Evolutionary conservation across 2,888 invertebrate species (phyloP).

Genomic region (Physocephala rufipes): DNA sequence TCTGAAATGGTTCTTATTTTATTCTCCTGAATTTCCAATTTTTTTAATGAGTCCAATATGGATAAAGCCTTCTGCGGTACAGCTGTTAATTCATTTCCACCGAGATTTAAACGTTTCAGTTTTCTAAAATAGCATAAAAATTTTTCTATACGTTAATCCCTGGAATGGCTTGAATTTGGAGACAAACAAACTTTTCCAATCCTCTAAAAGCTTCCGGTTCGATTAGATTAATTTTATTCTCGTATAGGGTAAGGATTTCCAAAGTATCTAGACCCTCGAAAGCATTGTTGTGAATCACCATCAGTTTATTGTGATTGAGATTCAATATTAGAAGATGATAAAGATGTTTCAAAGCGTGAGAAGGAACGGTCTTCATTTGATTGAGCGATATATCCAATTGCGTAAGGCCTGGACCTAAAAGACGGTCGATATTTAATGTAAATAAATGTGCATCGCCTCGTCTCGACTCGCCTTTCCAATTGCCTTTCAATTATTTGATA

Average conservation of each 20-base stretch:
- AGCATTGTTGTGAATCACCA: slow-evolving; percentile 79
- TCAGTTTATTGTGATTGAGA: slow-evolving; percentile 88
- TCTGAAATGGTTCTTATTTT: slow-evolving; percentile 79
- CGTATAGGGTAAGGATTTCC: slow-evolving; percentile 87
- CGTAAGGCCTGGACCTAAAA: slow-evolving; percentile 82
- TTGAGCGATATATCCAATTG: slow-evolving; percentile 90
- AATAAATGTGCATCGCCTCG: too few relatives aligned
- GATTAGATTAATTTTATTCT: slow-evolving; percentile 81
- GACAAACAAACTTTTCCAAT: slow-evolving; percentile 75
- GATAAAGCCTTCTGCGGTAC: slow-evolving; percentile 85
- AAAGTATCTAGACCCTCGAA: slow-evolving; percentile 88
- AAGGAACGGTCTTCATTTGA: slow-evolving; percentile 81
- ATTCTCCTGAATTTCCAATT: slow-evolving; percentile 89
- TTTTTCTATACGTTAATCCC: not conserved
- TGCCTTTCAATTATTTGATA: too few relatives aligned
- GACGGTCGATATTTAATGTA: not conserved
- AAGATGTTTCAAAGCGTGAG: slow-evolving; percentile 80
- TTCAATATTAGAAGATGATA: slow-evolving; percentile 87
- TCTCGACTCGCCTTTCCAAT: too few relatives aligned
- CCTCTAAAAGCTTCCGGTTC: slow-evolving; percentile 87
- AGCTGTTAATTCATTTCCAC: slow-evolving; percentile 80
- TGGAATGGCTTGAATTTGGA: not conserved
- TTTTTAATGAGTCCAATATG: slow-evolving; percentile 81
- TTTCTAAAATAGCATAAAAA: slow-evolving; percentile 68
- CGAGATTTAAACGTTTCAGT: slow-evolving; percentile 84